These are phyloP conservation scores for Muscidifurax raptorellus DNA, from an alignment of 1,140 invertebrate species.

Conservation along the genomic window DNA sequence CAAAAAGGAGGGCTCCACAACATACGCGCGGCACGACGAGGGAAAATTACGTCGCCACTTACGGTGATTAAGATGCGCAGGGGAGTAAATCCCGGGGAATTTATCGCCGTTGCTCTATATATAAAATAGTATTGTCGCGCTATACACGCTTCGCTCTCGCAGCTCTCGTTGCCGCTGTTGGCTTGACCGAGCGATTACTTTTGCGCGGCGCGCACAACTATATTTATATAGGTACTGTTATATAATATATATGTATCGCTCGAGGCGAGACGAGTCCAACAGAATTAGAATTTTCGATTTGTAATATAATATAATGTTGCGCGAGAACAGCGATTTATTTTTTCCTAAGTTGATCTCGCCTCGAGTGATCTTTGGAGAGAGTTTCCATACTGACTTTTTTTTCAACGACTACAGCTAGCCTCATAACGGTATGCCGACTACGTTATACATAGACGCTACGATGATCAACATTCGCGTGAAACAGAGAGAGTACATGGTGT, in stretches of 20 bases:
- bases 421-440: no score
- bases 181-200: not conserved
- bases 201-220: not conserved
- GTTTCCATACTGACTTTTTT: no score
- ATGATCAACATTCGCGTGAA: not conserved
- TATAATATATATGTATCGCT: no score
- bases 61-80: conserved; percentile 36
- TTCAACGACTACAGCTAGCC: no score
- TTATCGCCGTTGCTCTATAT: conserved; percentile 6
- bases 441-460: not conserved
- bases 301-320: no score
- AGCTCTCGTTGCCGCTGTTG: no score
- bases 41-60: conserved; percentile 30
- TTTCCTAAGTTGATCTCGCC: no score
- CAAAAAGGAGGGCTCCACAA: conserved; percentile 4
- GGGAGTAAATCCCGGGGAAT: conserved; percentile 20
- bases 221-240: no score
- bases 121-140: not conserved
- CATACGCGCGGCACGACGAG: no score
- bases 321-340: not conserved
- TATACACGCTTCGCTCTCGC: not conserved
- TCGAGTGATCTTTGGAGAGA: no score
- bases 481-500: not conserved
- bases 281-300: not conserved
- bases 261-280: no score